phyloP scores from a whole-genome alignment of 2,797 vertebrate genomes.

The Oryzias dopingdopingensis region DNA sequence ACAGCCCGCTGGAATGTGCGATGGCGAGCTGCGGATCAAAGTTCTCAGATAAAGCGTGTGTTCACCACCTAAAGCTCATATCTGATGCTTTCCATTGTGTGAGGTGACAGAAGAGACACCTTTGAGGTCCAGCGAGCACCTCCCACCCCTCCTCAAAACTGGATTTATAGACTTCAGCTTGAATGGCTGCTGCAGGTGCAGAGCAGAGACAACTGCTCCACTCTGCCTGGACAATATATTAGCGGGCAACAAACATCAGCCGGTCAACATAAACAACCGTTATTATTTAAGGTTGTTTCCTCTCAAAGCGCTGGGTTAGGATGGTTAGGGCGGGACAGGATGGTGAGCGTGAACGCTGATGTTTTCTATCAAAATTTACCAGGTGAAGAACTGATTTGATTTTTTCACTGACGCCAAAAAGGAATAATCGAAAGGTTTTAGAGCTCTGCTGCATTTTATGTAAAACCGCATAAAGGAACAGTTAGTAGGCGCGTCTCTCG shows the following conservation, averaged over 20 bases:
- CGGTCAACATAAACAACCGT: slow-evolving; percentile 60
- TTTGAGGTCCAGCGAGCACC: slow-evolving; percentile 38
- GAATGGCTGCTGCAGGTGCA: slow-evolving; percentile 70
- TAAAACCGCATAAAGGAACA: slow-evolving; percentile 4
- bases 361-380: slow-evolving; percentile 38
- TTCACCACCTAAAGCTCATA: slow-evolving; percentile 38
- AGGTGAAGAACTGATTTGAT: slow-evolving; percentile 18
- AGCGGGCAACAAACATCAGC: slow-evolving; percentile 63
- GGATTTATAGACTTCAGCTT: slow-evolving; percentile 66
- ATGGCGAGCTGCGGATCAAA: slow-evolving; percentile 10
- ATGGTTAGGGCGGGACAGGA: slow-evolving; percentile 39
- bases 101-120: slow-evolving; percentile 45
- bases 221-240: slow-evolving; percentile 61
- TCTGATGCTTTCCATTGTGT: slow-evolving; percentile 34
- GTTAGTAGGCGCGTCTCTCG: slow-evolving; percentile 3
- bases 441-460: background rate
- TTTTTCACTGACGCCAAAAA: background rate
- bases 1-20: slow-evolving; percentile 57
- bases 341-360: slow-evolving; percentile 16
- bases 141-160: slow-evolving; percentile 24
- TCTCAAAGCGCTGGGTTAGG: slow-evolving; percentile 60
- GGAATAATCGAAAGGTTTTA: background rate
- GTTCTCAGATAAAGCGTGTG: slow-evolving; percentile 22
- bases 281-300: slow-evolving; percentile 68
- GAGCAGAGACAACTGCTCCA: slow-evolving; percentile 63